Percentiles rank a stretch among this genome's conserved stretches.
Conservation (phyloP, 2,113 vertebrate genomes). For the Murina feae region DNA sequence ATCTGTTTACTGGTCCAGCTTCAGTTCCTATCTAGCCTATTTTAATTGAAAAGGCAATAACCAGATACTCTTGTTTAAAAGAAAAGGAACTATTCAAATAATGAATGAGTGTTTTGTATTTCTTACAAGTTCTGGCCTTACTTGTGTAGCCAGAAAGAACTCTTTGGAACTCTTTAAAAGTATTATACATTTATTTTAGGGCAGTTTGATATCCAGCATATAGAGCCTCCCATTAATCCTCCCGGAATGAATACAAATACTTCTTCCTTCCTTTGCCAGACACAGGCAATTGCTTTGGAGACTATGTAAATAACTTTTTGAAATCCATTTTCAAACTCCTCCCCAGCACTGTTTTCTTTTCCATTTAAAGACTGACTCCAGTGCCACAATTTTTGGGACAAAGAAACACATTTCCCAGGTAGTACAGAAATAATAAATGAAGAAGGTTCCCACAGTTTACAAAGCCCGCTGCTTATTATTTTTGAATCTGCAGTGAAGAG, state of each 20-base stretch:
- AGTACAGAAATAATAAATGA: not conserved
- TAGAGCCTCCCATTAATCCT: not conserved
- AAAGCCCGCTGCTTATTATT: conserved; percentile 13
- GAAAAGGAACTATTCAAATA: not conserved
- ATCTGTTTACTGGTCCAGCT: not conserved
- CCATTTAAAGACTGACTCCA: not conserved
- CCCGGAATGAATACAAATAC: not conserved
- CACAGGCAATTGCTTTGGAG: not conserved
- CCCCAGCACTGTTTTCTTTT: not conserved
- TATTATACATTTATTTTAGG: not conserved
- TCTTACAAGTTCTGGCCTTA: not conserved
- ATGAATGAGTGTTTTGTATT: not conserved
- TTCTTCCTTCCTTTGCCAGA: not conserved
- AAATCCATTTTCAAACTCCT: conserved; percentile 2
- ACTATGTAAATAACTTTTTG: not conserved
- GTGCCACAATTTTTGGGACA: not conserved
- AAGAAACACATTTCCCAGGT: not conserved
- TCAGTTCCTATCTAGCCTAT: not conserved
- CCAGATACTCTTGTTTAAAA: not conserved
- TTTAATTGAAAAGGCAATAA: conserved; percentile 20
- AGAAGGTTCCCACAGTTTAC: not conserved
- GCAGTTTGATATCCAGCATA: not conserved
- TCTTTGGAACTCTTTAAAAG: not conserved
- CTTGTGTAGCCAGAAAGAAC: not conserved
- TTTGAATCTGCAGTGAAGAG: conserved; percentile 3